phyloP scores from a whole-genome alignment of 2,113 vertebrate species.

The Clarias magur region DNA sequence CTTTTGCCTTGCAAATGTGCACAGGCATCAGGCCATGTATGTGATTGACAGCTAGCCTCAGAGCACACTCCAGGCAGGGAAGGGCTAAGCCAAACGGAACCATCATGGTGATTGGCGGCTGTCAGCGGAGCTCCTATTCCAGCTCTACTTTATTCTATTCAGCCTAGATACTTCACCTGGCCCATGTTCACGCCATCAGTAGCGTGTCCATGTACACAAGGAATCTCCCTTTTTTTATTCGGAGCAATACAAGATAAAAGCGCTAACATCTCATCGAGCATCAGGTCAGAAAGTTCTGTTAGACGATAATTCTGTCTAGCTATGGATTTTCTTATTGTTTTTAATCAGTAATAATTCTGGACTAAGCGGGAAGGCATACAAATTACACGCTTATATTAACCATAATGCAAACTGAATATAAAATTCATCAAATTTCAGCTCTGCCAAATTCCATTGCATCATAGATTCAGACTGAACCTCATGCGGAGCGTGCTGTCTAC shows the following conservation, averaged over 20 bases:
- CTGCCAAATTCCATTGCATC: slow-evolving; percentile 21
- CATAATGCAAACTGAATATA: slow-evolving; percentile 13
- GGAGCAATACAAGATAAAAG: background rate
- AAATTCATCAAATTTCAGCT: slow-evolving; percentile 3
- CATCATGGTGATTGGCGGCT: slow-evolving; percentile 58
- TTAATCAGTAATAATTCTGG: background rate
- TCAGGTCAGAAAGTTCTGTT: background rate
- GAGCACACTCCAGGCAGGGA: slow-evolving; percentile 58
- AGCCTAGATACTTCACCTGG: slow-evolving; percentile 35
- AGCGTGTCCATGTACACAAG: slow-evolving; percentile 20
- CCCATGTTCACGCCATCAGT: background rate
- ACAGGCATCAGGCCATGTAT: slow-evolving; percentile 17
- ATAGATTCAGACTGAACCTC: slow-evolving; percentile 20
- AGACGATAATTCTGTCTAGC: background rate
- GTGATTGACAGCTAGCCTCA: slow-evolving; percentile 58
- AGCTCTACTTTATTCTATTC: too few species aligned
- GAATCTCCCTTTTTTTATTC: background rate
- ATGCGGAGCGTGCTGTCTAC: slow-evolving; percentile 1
- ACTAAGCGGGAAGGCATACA: background rate
- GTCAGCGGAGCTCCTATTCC: slow-evolving; percentile 52
- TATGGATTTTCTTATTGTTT: background rate
- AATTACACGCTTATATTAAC: background rate
- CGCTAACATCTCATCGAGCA: background rate
- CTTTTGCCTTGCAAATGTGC: slow-evolving; percentile 30
- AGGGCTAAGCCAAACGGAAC: slow-evolving; percentile 56